Percentiles rank a stretch among this genome's conserved stretches.
Conservation (phyloP, 2,797 vertebrate species). For the Sebastes cheni region DNA sequence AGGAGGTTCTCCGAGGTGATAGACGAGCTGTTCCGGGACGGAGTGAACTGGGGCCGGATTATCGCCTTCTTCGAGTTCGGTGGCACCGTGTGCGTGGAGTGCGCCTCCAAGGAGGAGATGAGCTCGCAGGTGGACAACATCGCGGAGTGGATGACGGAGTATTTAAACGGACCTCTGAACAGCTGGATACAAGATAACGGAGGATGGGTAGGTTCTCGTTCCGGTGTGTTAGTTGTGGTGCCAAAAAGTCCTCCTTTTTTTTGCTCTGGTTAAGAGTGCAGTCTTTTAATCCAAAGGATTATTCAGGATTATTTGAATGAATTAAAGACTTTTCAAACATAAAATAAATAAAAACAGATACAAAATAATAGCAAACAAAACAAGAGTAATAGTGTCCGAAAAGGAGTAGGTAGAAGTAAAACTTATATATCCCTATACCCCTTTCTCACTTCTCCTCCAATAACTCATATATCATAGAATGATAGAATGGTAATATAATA, state of each 20-base stretch:
- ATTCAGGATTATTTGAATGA: constrained; percentile 65
- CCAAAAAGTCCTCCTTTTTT: constrained; percentile 34
- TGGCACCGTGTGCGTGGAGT: constrained; percentile 94
- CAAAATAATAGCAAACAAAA: no score
- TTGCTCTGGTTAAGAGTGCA: background rate
- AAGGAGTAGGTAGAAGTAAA: no score
- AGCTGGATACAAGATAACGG: constrained; percentile 98
- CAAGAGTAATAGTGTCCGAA: no score
- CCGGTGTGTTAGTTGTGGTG: constrained; percentile 48
- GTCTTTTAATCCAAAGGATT: constrained; percentile 64
- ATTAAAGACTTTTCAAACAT: no score
- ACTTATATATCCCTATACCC: no score
- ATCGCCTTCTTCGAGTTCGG: constrained; percentile 99
- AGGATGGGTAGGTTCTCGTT: constrained; percentile 95
- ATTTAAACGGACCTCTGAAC: constrained; percentile 94
- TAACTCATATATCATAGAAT: no score
- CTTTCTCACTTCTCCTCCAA: no score
- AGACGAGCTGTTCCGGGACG: constrained; percentile 97
- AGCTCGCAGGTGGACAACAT: constrained; percentile 92
- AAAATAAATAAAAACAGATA: no score
- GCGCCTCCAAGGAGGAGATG: constrained; percentile 93
- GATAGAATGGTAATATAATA: no score
- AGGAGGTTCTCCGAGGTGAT: constrained; percentile 92
- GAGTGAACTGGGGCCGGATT: constrained; percentile 98
- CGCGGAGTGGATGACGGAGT: constrained; percentile 97